phyloP scores from a whole-genome alignment of 2,888 invertebrate genomes.

The Herminia tarsipennalis region DNA sequence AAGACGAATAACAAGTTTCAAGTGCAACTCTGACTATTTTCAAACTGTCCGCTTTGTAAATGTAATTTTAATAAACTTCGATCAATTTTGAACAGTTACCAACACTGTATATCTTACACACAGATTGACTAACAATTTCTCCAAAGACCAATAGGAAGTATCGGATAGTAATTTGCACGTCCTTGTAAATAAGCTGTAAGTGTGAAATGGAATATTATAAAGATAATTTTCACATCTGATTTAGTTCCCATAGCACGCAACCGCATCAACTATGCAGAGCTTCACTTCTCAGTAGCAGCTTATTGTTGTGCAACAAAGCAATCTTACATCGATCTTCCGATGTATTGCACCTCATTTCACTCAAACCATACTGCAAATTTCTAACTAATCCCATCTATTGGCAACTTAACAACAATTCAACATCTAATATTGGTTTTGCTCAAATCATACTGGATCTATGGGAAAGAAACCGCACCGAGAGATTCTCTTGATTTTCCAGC shows the following conservation, averaged over 20 bases:
- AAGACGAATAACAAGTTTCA: too few relatives aligned
- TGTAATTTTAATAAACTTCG: too few relatives aligned
- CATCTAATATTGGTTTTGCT: slow-evolving; percentile 79
- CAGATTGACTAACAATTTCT: too few relatives aligned
- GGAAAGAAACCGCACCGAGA: slow-evolving; percentile 74
- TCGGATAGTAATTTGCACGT: slow-evolving; percentile 28
- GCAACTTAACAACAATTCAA: slow-evolving; percentile 68
- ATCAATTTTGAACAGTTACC: too few relatives aligned
- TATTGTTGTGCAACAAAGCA: slow-evolving; percentile 77
- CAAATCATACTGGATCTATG: slow-evolving; percentile 76
- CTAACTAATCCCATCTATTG: slow-evolving; percentile 62
- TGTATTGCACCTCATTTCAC: slow-evolving; percentile 79
- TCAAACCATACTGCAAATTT: slow-evolving; percentile 59
- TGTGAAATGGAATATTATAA: slow-evolving; percentile 52
- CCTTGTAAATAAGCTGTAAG: slow-evolving; percentile 40
- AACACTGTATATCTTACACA: too few relatives aligned
- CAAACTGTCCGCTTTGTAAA: too few relatives aligned
- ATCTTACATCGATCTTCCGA: slow-evolving; percentile 74
- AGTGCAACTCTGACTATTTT: too few relatives aligned
- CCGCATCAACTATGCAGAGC: slow-evolving; percentile 71
- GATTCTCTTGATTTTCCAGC: slow-evolving; percentile 77
- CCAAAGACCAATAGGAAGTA: slow-evolving; percentile 18
- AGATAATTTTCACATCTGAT: slow-evolving; percentile 74
- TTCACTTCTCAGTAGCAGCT: slow-evolving; percentile 66
- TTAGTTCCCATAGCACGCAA: slow-evolving; percentile 76